phyloP scores from a whole-genome alignment of 2,797 vertebrate species.

The Echiichthys vipera region DNA sequence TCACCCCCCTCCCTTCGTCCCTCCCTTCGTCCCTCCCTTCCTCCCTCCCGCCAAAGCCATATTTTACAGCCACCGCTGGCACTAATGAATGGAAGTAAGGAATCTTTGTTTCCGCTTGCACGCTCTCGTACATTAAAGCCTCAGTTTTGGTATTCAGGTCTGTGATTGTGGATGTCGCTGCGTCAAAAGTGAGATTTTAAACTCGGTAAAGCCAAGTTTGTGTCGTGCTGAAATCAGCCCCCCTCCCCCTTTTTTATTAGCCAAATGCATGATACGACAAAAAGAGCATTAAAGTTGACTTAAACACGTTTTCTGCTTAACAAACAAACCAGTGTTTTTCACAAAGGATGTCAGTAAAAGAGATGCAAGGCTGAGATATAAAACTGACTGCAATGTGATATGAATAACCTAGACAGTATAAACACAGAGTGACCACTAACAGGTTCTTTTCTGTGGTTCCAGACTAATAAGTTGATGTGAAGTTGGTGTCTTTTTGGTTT shows the following conservation, averaged over 20 bases:
- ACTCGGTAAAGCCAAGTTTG: slow-evolving; percentile 20
- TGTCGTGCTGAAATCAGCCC: slow-evolving; percentile 21
- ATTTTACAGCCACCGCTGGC: slow-evolving; percentile 49
- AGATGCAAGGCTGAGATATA: background rate
- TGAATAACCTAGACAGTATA: slow-evolving; percentile 11
- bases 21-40: background rate
- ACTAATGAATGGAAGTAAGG: slow-evolving; percentile 19
- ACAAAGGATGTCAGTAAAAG: background rate
- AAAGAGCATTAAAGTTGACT: slow-evolving; percentile 11
- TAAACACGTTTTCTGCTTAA: slow-evolving; percentile 1
- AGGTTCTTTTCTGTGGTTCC: background rate
- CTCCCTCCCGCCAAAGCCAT: slow-evolving; percentile 63
- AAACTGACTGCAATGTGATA: background rate
- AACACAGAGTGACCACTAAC: background rate
- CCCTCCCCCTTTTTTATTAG: too few species aligned
- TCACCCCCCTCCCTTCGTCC: too few species aligned
- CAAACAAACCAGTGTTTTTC: background rate
- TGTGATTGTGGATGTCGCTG: slow-evolving; percentile 14
- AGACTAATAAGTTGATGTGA: background rate
- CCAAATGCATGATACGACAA: slow-evolving; percentile 52
- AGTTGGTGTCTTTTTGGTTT: background rate
- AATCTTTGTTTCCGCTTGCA: slow-evolving; percentile 4
- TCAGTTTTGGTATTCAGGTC: slow-evolving; percentile 11
- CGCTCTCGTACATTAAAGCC: slow-evolving; percentile 16
- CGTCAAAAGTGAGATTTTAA: slow-evolving; percentile 18